Evolutionary conservation across 2,888 invertebrate genomes (phyloP).

Genomic region (Hirtodrosophila alboralis): DNA sequence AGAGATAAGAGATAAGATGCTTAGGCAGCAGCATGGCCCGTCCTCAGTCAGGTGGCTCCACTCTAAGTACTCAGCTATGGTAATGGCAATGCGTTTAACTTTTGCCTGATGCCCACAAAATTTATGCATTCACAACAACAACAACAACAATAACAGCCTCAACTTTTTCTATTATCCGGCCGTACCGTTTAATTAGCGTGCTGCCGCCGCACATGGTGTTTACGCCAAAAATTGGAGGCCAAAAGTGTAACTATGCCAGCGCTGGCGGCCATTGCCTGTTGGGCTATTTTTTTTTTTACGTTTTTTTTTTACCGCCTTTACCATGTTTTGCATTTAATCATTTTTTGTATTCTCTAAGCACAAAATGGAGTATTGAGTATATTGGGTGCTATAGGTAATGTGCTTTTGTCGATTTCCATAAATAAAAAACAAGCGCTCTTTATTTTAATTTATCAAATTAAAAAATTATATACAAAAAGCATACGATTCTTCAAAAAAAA

Average conservation of each 20-base stretch:
- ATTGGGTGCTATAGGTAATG: constrained; percentile 3
- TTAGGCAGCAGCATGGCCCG: constrained; percentile 46
- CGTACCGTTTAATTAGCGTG: constrained; percentile 71
- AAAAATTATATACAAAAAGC: too few species aligned
- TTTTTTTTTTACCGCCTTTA: constrained; percentile 47
- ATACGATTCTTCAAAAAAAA: too few species aligned
- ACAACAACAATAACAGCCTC: too few species aligned
- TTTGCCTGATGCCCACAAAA: constrained; percentile 43
- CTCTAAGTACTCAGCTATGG: constrained; percentile 28
- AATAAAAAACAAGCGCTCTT: too few species aligned
- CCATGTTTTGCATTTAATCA: constrained; percentile 72
- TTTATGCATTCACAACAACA: constrained; percentile 73
- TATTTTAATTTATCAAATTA: too few species aligned
- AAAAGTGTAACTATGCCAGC: constrained; percentile 35
- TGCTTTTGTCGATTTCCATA: neutral
- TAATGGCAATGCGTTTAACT: constrained; percentile 50
- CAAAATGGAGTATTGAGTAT: neutral
- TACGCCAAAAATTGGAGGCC: constrained; percentile 8
- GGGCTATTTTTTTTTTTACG: constrained; percentile 15
- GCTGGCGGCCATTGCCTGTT: constrained; percentile 12
- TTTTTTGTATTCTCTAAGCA: constrained; percentile 31
- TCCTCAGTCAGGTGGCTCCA: constrained; percentile 36
- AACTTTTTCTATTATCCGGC: constrained; percentile 66
- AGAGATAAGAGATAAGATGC: constrained; percentile 77
- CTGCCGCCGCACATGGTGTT: constrained; percentile 49